A percentile compares a stretch with the other conserved stretches of the same genome.
These are phyloP conservation scores for Crematogaster levior DNA, from an alignment of 2,888 invertebrate species.

Conservation along the genomic window DNA sequence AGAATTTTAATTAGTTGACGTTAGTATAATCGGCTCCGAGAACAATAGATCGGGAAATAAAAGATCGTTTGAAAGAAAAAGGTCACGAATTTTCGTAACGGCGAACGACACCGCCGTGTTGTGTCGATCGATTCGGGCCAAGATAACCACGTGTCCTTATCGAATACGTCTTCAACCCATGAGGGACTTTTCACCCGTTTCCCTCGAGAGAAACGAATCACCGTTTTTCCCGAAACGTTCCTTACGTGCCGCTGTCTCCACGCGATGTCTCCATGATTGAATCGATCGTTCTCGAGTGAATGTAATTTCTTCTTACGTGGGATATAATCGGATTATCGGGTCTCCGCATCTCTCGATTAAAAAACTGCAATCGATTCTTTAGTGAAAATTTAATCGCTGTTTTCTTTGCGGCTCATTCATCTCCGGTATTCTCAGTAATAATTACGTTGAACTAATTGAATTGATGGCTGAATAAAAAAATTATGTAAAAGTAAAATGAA, in stretches of 20 bases:
- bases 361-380: neutral
- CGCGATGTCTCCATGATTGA: neutral
- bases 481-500: neutral
- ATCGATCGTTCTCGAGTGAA: neutral
- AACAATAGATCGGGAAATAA: constrained; percentile 26
- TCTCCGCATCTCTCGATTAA: neutral
- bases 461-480: neutral
- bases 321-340: neutral
- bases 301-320: neutral
- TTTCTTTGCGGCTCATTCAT: neutral
- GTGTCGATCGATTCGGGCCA: constrained; percentile 24
- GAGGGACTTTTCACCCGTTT: neutral
- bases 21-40: neutral
- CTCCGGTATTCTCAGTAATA: neutral
- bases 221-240: neutral
- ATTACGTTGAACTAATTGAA: neutral
- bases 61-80: constrained; percentile 4
- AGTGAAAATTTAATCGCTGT: neutral
- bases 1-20: constrained; percentile 27
- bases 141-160: constrained; percentile 23
- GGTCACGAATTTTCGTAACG: neutral
- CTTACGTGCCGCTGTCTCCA: neutral
- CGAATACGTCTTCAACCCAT: neutral
- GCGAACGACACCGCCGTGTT: neutral
- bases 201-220: constrained; percentile 22